A percentile compares a stretch with the other conserved stretches of the same genome.
Evolutionary conservation across 2,797 vertebrate genomes (phyloP).

Genomic region (Acropternis orthonyx): DNA sequence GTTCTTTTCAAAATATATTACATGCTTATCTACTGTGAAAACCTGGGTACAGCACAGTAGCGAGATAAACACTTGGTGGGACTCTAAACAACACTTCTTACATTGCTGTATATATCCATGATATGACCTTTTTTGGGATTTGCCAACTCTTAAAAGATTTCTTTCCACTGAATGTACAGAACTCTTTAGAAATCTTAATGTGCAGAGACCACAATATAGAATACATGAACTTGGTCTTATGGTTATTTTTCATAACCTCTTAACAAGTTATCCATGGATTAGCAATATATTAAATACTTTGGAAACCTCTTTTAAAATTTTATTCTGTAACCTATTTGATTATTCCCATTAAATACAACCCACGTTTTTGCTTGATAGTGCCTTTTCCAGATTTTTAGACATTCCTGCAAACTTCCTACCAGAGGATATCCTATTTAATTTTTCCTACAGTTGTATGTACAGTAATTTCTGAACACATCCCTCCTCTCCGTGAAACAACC

Average conservation of each 20-base stretch:
- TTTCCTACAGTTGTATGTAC: not conserved
- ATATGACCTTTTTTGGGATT: not conserved
- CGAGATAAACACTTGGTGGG: conserved; percentile 1
- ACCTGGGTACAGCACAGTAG: not conserved
- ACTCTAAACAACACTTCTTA: not conserved
- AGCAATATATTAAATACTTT: not conserved
- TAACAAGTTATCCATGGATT: not conserved
- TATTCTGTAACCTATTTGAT: not conserved
- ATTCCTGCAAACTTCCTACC: not conserved
- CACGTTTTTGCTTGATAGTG: not conserved
- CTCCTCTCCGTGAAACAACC: not conserved
- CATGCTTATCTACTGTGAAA: conserved; percentile 19
- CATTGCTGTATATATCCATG: not conserved
- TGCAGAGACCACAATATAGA: not conserved
- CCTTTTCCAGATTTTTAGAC: not conserved
- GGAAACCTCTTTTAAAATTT: not conserved
- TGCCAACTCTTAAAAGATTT: not conserved
- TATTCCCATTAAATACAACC: not conserved
- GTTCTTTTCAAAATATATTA: not conserved
- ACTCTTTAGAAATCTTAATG: not conserved
- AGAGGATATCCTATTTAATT: not conserved
- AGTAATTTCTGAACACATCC: not conserved
- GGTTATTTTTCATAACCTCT: not conserved
- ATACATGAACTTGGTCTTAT: not conserved
- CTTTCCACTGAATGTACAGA: not conserved